Percentiles rank a stretch among this genome's conserved stretches.
Evolutionary conservation across 2,888 invertebrate species (phyloP).

Genomic region (Eristalinus aeneus): DNA sequence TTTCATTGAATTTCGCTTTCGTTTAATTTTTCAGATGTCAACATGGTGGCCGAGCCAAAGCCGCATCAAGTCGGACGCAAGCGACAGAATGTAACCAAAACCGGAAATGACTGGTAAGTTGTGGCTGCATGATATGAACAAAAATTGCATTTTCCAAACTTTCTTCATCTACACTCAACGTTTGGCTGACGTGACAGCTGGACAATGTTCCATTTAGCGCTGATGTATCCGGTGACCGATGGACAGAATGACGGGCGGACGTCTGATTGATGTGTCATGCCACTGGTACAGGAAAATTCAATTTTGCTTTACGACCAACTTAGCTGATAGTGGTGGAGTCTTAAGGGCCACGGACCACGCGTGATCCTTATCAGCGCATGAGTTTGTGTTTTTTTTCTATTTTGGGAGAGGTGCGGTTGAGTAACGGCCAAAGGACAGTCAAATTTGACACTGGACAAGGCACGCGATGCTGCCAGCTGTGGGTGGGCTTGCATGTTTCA

Average conservation of each 20-base stretch:
- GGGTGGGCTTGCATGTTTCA: conserved; percentile 48
- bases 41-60: conserved; percentile 87
- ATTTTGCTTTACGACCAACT: conserved; percentile 6
- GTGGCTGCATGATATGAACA: too few species aligned
- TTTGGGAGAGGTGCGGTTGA: conserved; percentile 39
- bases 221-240: conserved; percentile 11
- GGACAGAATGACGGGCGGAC: neutral
- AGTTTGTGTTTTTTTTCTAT: conserved; percentile 5
- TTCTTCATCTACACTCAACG: neutral
- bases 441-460: conserved; percentile 26
- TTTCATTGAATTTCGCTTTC: conserved; percentile 12
- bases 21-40: conserved; percentile 83
- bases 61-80: conserved; percentile 85
- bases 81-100: conserved; percentile 84
- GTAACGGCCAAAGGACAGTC: conserved; percentile 21
- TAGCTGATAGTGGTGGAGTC: neutral
- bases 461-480: conserved; percentile 44
- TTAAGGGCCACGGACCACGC: conserved; percentile 2
- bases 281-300: neutral
- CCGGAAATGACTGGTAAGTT: conserved; percentile 84
- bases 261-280: conserved; percentile 48
- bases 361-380: conserved; percentile 20
- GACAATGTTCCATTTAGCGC: neutral
- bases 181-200: neutral
- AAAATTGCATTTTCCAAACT: conserved; percentile 1